Conservation (phyloP, 2,797 vertebrate genomes). For the Pithecia hirsuta region DNA sequence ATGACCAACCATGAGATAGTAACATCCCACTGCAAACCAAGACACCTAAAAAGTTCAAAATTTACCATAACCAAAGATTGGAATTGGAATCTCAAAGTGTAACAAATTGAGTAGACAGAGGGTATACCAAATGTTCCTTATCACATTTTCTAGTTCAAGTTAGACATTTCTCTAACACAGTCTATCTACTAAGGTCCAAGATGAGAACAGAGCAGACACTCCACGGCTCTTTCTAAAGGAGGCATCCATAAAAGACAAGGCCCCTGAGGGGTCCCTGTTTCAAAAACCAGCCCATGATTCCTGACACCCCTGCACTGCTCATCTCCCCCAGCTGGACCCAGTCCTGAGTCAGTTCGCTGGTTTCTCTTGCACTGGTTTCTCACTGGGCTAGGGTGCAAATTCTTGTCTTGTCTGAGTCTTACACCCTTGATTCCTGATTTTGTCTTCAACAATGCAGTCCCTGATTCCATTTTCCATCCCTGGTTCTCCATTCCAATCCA, state of each 20-base stretch:
- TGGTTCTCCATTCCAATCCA: background rate
- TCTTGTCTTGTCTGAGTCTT: background rate
- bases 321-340: background rate
- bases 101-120: background rate
- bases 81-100: background rate
- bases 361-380: background rate
- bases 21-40: conserved; percentile 99
- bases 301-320: background rate
- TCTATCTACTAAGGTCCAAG: background rate
- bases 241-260: background rate
- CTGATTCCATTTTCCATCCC: background rate
- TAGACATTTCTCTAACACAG: background rate
- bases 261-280: background rate
- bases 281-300: background rate
- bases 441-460: background rate
- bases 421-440: background rate
- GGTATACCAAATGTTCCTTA: background rate
- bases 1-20: conserved; percentile 99
- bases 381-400: background rate
- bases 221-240: background rate
- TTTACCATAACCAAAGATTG: conserved; percentile 44
- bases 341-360: background rate
- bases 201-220: background rate
- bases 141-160: background rate
- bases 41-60: conserved; percentile 85